Evolutionary conservation across 30 jellyfish, hydroid and myxozoan genomes (phyloP), one percentile per base, ranked within the genome.

Genomic region (Nemopilema nomurai): DNA sequence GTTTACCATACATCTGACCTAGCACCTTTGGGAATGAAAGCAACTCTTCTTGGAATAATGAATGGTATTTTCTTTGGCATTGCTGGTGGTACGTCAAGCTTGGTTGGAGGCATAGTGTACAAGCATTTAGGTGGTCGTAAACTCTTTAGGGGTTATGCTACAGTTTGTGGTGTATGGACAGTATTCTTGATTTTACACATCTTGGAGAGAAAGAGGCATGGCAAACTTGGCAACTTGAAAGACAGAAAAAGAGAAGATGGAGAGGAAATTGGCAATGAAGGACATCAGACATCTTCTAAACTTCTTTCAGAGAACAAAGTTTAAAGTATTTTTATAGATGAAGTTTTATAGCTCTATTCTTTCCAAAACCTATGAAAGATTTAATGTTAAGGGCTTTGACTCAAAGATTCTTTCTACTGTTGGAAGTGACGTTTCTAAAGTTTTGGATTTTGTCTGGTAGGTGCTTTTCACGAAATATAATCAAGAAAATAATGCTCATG

Each of bases 101-200:
- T 76, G 3, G 87, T 83, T 20, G 91, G 94, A n/a, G 97, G 97
- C 9, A 74, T 69, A 50, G 17, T 83, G 53, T 90, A 90, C 63
- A 69, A 76, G 26, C 70, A 84, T 1, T 83, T 70, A 67, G 97
- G 97, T 50, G 97, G 92, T 16, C 69, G 92, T 19, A 79, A 74
- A 25, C 27, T 87, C 66, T 87, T 87, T 63, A 77, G 91, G 50
- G 87, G 82, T 19, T 69, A 66, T 50, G 82, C 89, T n/a, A 31
- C 66, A 19, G 41, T 87, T 16, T 79, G 86, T 71, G 86, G 80
- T 17, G 82, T 69, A 8, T 87, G 96, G 96, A 63, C 91, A 17
- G 51, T 79, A 3, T 79, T 87, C 68, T 18, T 80, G 83, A 66
- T 85, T 19, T 29, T 77, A 28, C 87, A 77, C 62, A 49, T 62